These are phyloP conservation scores for Hephaestus fuliginosus DNA, from an alignment of 2,797 vertebrate genomes.

Conservation along the genomic window DNA sequence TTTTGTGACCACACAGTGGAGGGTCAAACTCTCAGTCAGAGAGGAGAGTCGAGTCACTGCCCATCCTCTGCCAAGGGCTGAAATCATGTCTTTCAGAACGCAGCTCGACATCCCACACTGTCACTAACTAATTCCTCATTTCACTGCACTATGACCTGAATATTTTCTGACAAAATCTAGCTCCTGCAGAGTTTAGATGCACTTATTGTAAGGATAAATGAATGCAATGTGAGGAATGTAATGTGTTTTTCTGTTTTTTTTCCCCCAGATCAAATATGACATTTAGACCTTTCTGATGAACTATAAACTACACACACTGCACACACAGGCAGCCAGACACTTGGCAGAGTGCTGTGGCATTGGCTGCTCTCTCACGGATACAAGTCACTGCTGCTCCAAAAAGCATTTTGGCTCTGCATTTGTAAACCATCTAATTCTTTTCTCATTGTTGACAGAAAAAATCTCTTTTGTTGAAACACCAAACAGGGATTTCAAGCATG, in stretches of 20 bases:
- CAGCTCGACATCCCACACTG: neutral
- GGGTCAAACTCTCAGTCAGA: neutral
- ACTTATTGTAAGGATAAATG: neutral
- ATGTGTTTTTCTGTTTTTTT: neutral
- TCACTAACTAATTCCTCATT: neutral
- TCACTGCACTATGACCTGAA: neutral
- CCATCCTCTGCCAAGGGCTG: neutral
- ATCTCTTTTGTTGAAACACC: slow-evolving; percentile 41
- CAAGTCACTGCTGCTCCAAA: slow-evolving; percentile 38
- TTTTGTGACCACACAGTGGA: too few species aligned
- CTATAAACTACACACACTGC: neutral
- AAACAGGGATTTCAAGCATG: slow-evolving; percentile 54
- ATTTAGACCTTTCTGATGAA: slow-evolving; percentile 11
- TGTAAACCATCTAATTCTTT: slow-evolving; percentile 54
- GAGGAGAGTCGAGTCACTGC: neutral
- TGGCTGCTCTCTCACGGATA: slow-evolving; percentile 40
- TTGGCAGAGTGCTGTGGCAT: slow-evolving; percentile 22
- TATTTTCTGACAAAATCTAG: neutral
- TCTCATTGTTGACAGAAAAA: slow-evolving; percentile 51
- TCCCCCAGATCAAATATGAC: neutral
- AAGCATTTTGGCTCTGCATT: slow-evolving; percentile 41
- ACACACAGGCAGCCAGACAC: slow-evolving; percentile 10
- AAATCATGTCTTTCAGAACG: neutral
- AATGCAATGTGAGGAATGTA: neutral
- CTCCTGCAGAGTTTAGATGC: too few species aligned